A percentile compares a stretch with the other conserved stretches of the same genome.
Conservation (phyloP, 1,140 invertebrate genomes). For the Chymomyza costata region DNA sequence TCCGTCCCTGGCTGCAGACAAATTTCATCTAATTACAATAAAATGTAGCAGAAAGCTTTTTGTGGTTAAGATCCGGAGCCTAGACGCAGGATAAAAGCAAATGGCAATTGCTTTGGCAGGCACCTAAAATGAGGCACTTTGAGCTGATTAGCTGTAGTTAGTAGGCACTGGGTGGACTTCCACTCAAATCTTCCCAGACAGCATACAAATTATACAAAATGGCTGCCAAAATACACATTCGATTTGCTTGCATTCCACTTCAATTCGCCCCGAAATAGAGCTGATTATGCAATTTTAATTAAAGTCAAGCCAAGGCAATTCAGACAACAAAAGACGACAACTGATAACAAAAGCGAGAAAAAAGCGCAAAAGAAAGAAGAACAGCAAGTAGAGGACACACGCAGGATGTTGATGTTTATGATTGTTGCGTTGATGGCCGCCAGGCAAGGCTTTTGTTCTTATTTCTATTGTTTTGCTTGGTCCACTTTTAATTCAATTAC, state of each 20-base stretch:
- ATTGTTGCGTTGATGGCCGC: slow-evolving; percentile 1
- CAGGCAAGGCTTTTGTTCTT: slow-evolving; percentile 3
- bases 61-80: slow-evolving; percentile 3
- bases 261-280: too few species aligned
- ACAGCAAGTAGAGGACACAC: slow-evolving; percentile 27
- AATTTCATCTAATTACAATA: slow-evolving; percentile 57
- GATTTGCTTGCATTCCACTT: too few species aligned
- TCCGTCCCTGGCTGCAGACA: too few species aligned
- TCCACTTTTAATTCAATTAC: slow-evolving; percentile 74
- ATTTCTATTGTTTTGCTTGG: slow-evolving; percentile 18
- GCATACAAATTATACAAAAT: slow-evolving; percentile 53
- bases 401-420: slow-evolving; percentile 48
- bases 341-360: slow-evolving; percentile 1
- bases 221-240: slow-evolving; percentile 5
- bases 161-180: slow-evolving; percentile 8
- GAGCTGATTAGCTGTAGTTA: slow-evolving; percentile 42
- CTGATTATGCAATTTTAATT: slow-evolving; percentile 61
- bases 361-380: slow-evolving; percentile 4
- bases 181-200: too few species aligned
- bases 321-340: background rate
- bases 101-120: slow-evolving; percentile 12
- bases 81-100: slow-evolving; percentile 34
- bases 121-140: slow-evolving; percentile 3
- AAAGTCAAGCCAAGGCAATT: slow-evolving; percentile 33
- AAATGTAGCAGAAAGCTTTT: slow-evolving; percentile 24